A percentile compares a stretch with the other conserved stretches of the same genome.
Conservation (phyloP, 2,888 invertebrate genomes). For the Siphlonurus alternatus region DNA sequence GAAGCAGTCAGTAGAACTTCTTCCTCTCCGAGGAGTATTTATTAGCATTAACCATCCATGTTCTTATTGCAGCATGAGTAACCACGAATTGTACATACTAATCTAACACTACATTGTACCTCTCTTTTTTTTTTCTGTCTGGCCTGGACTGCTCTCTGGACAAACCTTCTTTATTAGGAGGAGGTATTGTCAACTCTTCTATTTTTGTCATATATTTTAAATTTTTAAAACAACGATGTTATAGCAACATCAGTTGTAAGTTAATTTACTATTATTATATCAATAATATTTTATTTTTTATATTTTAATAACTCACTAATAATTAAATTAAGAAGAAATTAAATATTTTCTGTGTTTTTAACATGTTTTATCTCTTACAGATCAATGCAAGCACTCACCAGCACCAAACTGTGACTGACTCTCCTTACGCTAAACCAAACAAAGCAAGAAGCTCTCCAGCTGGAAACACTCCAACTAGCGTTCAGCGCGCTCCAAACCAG, state of each 20-base stretch:
- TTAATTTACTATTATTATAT: too few species aligned
- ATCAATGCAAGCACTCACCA: conserved; percentile 41
- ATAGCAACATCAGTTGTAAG: too few species aligned
- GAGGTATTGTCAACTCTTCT: neutral
- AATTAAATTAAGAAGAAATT: too few species aligned
- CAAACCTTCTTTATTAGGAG: neutral
- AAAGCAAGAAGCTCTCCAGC: too few species aligned
- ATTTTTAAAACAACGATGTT: neutral
- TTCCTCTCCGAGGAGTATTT: too few species aligned
- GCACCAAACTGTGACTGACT: conserved; percentile 46
- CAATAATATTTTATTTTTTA: too few species aligned
- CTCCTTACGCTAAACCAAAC: conserved; percentile 49
- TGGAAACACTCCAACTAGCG: conserved; percentile 29
- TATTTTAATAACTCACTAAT: too few species aligned
- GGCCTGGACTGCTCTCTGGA: neutral
- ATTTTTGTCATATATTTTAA: conserved; percentile 2
- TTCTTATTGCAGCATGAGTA: neutral
- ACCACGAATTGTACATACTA: too few species aligned
- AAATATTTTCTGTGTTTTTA: too few species aligned
- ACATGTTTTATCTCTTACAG: conserved; percentile 27
- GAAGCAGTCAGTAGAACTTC: too few species aligned
- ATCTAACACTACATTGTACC: neutral
- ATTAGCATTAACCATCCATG: too few species aligned
- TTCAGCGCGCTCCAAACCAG: conserved; percentile 41
- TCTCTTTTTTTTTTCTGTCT: neutral